Conservation (phyloP, 2,797 vertebrate genomes). For the Spinibarbus caldwelli region DNA sequence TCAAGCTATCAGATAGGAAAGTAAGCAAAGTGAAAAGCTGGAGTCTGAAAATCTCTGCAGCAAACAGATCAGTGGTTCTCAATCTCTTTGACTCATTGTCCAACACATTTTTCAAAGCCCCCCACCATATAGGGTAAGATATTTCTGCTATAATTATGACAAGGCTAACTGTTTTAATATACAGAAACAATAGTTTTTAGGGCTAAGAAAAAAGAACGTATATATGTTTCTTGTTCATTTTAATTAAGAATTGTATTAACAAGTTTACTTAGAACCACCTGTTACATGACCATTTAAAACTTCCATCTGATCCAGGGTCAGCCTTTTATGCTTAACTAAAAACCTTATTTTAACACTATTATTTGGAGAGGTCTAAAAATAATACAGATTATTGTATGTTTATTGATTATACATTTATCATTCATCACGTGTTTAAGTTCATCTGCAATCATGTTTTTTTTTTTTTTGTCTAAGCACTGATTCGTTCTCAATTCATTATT, state of each 20-base stretch:
- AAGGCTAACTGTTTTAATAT: neutral
- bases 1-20: neutral
- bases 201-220: neutral
- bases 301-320: neutral
- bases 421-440: neutral
- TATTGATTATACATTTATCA: constrained; percentile 1
- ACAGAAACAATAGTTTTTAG: neutral
- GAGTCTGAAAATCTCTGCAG: neutral
- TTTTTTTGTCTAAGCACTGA: neutral
- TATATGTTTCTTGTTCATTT: neutral
- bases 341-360: neutral
- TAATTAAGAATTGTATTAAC: neutral
- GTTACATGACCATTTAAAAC: neutral
- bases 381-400: too few species aligned
- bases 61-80: neutral
- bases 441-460: neutral
- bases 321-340: neutral
- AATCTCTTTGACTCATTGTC: neutral
- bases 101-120: neutral
- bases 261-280: neutral
- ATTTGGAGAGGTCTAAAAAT: neutral
- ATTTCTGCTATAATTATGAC: neutral
- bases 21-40: neutral
- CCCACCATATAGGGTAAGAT: neutral
- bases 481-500: neutral